These are phyloP conservation scores for Yponomeuta sedellus DNA, from an alignment of 2,888 invertebrate genomes.

Conservation along the genomic window DNA sequence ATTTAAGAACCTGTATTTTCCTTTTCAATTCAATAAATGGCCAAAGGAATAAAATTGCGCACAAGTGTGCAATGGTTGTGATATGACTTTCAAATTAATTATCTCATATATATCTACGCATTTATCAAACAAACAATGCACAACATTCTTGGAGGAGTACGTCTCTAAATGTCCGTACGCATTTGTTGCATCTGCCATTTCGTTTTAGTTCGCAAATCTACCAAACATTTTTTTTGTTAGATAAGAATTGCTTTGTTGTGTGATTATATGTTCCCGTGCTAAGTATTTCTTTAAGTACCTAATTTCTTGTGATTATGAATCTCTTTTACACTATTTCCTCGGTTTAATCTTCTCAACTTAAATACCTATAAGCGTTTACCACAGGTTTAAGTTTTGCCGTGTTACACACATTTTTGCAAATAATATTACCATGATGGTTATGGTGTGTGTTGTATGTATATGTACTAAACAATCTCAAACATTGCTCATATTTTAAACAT, in stretches of 20 bases:
- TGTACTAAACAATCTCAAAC: conserved; percentile 18
- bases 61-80: conserved; percentile 52
- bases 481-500: conserved; percentile 50
- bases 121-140: neutral
- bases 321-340: neutral
- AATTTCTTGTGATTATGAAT: neutral
- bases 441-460: no score
- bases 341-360: neutral
- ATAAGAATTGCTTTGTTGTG: neutral
- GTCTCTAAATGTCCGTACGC: neutral
- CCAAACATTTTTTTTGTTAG: neutral
- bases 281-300: neutral
- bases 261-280: neutral
- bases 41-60: conserved; percentile 58
- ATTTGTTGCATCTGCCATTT: neutral
- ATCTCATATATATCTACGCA: neutral
- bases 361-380: neutral
- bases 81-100: conserved; percentile 22
- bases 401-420: neutral
- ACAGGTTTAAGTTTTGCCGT: neutral
- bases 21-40: conserved; percentile 22
- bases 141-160: neutral
- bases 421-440: neutral
- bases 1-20: conserved; percentile 8
- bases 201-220: neutral